A percentile compares a stretch with the other conserved stretches of the same genome.
phyloP scores from a whole-genome alignment of 2,113 vertebrate species.

The Chlorodrepanis virens region DNA sequence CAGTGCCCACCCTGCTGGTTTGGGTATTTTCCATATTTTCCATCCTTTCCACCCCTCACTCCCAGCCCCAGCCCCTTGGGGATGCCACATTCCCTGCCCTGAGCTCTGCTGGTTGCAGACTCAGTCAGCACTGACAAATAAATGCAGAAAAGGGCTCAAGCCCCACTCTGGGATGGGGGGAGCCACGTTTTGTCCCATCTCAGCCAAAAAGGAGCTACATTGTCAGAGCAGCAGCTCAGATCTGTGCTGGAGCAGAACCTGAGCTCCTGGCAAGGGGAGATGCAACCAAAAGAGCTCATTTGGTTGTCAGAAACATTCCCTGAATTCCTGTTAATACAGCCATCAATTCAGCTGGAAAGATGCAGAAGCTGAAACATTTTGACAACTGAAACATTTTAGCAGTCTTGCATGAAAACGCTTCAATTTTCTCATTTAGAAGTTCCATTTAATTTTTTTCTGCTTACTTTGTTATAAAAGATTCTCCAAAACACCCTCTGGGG shows the following conservation, averaged over 20 bases:
- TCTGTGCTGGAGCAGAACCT: not conserved
- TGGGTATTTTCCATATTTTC: not conserved
- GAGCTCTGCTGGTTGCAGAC: not conserved
- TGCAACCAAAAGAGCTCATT: not conserved
- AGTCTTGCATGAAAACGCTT: not conserved
- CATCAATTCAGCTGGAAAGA: not conserved
- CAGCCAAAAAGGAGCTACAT: not conserved
- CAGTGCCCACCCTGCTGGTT: not conserved
- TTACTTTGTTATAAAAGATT: not conserved
- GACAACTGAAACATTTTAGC: conserved; percentile 1
- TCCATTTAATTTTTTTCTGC: not conserved
- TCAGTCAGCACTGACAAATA: not conserved
- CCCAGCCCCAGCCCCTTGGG: not conserved
- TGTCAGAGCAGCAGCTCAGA: not conserved
- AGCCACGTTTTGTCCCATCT: not conserved
- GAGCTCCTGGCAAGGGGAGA: not conserved
- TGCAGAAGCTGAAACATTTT: conserved; percentile 15
- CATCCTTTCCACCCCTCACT: rapidly evolving
- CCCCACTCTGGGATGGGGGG: rapidly evolving
- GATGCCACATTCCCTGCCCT: rapidly evolving
- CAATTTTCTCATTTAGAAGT: conserved; percentile 7
- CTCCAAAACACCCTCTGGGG: not conserved
- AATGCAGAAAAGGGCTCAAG: not conserved
- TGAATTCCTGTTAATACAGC: not conserved
- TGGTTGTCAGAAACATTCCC: not conserved